Evolutionary conservation across 2,797 vertebrate genomes (phyloP).

Genomic region (Artibeus lituratus): DNA sequence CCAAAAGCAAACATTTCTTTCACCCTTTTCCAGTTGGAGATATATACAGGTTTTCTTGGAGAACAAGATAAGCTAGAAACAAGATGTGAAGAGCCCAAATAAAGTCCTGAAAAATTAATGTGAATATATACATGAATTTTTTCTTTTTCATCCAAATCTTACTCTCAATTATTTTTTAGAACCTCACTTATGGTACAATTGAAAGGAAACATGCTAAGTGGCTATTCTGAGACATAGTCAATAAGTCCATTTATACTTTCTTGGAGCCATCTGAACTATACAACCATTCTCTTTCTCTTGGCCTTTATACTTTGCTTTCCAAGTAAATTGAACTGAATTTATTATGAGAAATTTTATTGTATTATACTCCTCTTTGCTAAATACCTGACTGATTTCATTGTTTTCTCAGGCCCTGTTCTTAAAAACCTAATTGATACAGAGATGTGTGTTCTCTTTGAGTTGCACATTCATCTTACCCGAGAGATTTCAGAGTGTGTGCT

Average conservation of each 20-base stretch:
- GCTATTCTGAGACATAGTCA: slow-evolving; percentile 8
- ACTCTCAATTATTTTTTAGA: slow-evolving; percentile 28
- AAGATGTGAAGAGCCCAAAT: slow-evolving; percentile 13
- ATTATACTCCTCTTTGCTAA: slow-evolving; percentile 45
- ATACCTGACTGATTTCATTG: slow-evolving; percentile 69
- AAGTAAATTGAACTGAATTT: slow-evolving; percentile 33
- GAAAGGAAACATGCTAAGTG: slow-evolving; percentile 8
- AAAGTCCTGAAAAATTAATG: slow-evolving; percentile 7
- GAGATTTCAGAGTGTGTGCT: neutral
- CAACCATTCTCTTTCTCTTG: slow-evolving; percentile 30
- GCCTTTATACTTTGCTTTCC: slow-evolving; percentile 39
- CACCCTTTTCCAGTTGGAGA: slow-evolving; percentile 5
- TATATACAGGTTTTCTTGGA: slow-evolving; percentile 41
- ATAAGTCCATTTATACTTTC: slow-evolving; percentile 45
- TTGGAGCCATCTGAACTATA: neutral
- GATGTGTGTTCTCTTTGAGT: slow-evolving; percentile 43
- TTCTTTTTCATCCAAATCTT: neutral
- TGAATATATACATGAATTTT: neutral
- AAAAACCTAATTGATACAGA: slow-evolving; percentile 44
- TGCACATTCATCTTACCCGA: neutral
- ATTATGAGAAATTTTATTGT: slow-evolving; percentile 50
- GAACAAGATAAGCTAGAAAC: slow-evolving; percentile 53
- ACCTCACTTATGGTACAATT: neutral
- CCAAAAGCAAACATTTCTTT: neutral
- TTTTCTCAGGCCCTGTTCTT: slow-evolving; percentile 60